A percentile compares a stretch with the other conserved stretches of the same genome.
These are phyloP conservation scores for Ormyrus pomaceus DNA, from an alignment of 2,888 invertebrate species.

Conservation along the genomic window DNA sequence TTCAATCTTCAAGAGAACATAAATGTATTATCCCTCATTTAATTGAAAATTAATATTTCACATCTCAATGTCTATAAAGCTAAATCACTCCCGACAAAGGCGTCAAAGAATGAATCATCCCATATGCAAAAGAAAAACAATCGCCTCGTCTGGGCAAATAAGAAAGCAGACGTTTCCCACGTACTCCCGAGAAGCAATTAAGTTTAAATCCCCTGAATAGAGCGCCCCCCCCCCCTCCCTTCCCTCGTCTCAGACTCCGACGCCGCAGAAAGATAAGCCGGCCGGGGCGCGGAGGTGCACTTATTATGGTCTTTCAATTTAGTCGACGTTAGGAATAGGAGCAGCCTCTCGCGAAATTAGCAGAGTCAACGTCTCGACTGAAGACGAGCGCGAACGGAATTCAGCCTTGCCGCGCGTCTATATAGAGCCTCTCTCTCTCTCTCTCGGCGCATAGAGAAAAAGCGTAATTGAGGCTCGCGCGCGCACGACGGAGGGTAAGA, in stretches of 20 bases:
- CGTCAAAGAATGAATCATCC: background rate
- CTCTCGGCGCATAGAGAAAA: no score
- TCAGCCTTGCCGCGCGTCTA: background rate
- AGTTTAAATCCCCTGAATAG: conserved; percentile 5
- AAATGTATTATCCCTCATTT: no score
- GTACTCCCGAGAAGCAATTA: conserved; percentile 13
- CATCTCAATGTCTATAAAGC: no score
- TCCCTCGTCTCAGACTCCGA: no score
- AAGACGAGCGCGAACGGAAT: conserved; percentile 10
- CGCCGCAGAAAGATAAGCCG: no score
- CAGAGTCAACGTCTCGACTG: conserved; percentile 19
- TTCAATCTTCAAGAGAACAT: no score
- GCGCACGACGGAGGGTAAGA: no score
- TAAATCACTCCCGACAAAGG: no score
- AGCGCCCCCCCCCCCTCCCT: no score
- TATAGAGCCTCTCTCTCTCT: background rate
- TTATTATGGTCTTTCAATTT: conserved; percentile 13
- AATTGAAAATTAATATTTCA: no score
- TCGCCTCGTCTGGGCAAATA: background rate
- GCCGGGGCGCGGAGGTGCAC: background rate
- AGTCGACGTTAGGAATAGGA: conserved; percentile 7
- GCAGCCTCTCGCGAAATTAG: conserved; percentile 31
- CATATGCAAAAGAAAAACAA: background rate
- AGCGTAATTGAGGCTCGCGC: no score
- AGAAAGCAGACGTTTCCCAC: background rate